These are phyloP conservation scores for Eulimnadia texana DNA, from an alignment of 1,140 invertebrate species.

Conservation along the genomic window DNA sequence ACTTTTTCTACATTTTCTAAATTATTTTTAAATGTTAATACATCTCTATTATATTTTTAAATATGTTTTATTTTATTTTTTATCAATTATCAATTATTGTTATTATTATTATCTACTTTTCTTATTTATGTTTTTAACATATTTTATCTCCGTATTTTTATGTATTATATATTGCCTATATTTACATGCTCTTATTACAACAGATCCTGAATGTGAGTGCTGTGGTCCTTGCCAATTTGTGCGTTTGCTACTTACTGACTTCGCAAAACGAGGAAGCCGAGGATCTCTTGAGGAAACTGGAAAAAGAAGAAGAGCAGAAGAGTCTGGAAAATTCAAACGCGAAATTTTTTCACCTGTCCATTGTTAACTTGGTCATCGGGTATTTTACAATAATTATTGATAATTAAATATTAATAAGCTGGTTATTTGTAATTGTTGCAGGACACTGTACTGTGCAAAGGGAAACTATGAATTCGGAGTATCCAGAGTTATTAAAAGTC, in stretches of 20 bases:
- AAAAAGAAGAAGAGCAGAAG: conserved; percentile 90
- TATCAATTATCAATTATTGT: no score
- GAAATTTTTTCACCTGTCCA: conserved; percentile 93
- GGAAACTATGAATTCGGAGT: conserved; percentile 99
- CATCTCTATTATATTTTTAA: no score
- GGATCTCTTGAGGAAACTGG: conserved; percentile 95
- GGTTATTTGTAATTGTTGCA: no score
- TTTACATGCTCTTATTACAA: background rate
- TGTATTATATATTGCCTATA: no score
- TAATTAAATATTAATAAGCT: no score
- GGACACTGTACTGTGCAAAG: conserved; percentile 93
- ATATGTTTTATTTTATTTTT: no score
- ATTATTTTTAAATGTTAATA: no score
- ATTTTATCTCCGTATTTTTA: no score
- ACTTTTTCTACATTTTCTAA: no score
- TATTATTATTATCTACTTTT: no score
- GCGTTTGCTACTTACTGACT: conserved; percentile 98
- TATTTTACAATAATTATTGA: conserved; percentile 30
- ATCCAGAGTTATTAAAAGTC: conserved; percentile 87
- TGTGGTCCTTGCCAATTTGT: conserved; percentile 93
- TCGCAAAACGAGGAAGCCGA: conserved; percentile 98
- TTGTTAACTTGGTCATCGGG: conserved; percentile 97
- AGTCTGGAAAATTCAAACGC: conserved; percentile 86
- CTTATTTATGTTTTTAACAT: no score
- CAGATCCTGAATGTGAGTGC: conserved; percentile 87